Evolutionary conservation across 2,888 invertebrate species (phyloP), one percentile per base, ranked within the genome.

Genomic region (Philhelius pedissequus): DNA sequence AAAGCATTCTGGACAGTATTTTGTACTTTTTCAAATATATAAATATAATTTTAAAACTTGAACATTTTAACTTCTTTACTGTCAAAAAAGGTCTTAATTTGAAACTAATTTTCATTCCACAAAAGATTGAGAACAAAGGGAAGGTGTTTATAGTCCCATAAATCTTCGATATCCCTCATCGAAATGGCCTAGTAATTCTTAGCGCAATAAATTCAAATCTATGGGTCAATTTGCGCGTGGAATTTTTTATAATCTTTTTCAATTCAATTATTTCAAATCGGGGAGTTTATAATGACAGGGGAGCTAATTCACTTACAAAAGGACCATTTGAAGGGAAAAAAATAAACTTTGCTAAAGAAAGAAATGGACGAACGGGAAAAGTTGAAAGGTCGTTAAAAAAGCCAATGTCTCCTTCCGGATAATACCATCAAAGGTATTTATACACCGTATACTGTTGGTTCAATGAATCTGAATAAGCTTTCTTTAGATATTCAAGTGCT

Each of bases 261-360:
- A 90, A 90, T 90, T 90, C 90, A 90, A 90, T 90, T 90, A 90
- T 90, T 90, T 90, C 89, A 87, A 90, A 87, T 89, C 89, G 89
- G 89, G 89, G 89, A 88, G 75, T 54, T 62, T 77, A 52, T 71
- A 77, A 70, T 73, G 52, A 60, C 52, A 71, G 30, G 66, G 56
- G 25, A 58, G 84, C 84, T 84, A 84, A 84, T 84, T 84, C 84
- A 80, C 84, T 84, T 84, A 84, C 75, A 84, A 84, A 84, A 76
- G 84, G 75, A 60, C 66, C 60, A 76, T 30, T 45, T 48, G 45
- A 30, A 38, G 58, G 11, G 35, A 66, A 58, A 43, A 62, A 48
- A 27, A 56, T 8, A 35, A 25, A 11, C n/a, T n/a, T n/a, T 2
- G 1, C 20, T 13, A 45, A 45, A 11, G 11, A 48, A 48, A 48